Percentiles rank a stretch among this genome's conserved stretches.
Conservation (phyloP, 1,140 invertebrate genomes). For the Drosophila athabasca region DNA sequence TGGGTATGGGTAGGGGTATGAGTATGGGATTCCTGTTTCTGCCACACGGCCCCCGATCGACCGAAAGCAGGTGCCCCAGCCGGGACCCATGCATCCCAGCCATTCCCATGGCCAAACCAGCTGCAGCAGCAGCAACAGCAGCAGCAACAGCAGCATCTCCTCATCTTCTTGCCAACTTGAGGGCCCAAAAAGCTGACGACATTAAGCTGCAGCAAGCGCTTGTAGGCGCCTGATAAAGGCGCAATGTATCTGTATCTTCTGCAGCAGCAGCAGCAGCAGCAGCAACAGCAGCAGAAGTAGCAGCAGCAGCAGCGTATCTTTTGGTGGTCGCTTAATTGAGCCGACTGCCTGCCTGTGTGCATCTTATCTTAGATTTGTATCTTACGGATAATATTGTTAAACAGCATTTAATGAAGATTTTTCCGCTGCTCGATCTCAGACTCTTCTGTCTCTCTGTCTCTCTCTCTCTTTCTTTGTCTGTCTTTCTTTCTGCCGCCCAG, state of each 20-base stretch:
- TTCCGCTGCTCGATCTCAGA: constrained; percentile 34
- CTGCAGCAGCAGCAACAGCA: constrained; percentile 32
- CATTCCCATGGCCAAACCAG: constrained; percentile 42
- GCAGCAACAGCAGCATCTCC: constrained; percentile 15
- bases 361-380: constrained; percentile 81
- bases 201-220: constrained; percentile 63
- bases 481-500: constrained; percentile 32
- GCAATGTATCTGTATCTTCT: constrained; percentile 44
- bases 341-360: constrained; percentile 24
- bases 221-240: constrained; percentile 64
- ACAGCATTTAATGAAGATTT: constrained; percentile 80
- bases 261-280: constrained; percentile 14
- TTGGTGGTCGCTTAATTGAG: constrained; percentile 77
- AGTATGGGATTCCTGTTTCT: constrained; percentile 57
- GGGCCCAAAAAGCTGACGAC: constrained; percentile 70
- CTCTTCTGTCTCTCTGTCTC: not conserved
- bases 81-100: constrained; percentile 8
- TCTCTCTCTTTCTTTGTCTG: not conserved
- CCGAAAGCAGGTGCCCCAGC: constrained; percentile 39
- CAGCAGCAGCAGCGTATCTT: constrained; percentile 49
- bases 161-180: constrained; percentile 20
- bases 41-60: constrained; percentile 10
- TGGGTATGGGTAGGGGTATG: too few species aligned
- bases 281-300: not conserved
- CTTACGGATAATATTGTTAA: constrained; percentile 76